Conservation (phyloP, 2,797 vertebrate genomes). For the Tadarida brasiliensis region DNA sequence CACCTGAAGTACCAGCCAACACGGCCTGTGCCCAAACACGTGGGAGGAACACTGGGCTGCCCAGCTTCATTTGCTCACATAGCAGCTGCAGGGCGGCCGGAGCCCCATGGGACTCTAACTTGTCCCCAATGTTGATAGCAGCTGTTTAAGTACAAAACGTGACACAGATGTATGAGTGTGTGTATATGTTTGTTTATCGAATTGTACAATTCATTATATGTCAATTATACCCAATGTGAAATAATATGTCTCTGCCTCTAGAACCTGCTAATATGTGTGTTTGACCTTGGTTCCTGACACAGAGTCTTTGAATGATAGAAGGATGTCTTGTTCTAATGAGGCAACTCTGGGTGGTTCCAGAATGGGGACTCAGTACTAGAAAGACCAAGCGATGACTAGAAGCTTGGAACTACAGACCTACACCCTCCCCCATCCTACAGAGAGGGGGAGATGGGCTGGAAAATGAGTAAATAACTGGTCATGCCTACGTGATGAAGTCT, state of each 20-base stretch:
- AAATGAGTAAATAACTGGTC: background rate
- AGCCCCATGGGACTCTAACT: background rate
- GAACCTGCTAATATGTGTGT: background rate
- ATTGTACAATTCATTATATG: rapidly evolving
- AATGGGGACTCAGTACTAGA: no score
- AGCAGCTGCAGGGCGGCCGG: conserved; percentile 80
- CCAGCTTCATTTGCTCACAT: conserved; percentile 76
- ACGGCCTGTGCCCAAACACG: conserved; percentile 69
- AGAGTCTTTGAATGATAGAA: background rate
- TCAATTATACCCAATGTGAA: no score
- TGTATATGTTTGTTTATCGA: rapidly evolving
- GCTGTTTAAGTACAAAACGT: rapidly evolving
- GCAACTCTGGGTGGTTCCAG: background rate
- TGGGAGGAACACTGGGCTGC: background rate
- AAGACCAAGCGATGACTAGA: background rate
- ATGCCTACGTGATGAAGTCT: background rate
- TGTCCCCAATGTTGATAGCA: background rate
- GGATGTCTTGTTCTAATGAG: background rate
- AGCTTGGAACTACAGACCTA: background rate
- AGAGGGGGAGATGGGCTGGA: background rate
- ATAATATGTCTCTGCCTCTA: background rate
- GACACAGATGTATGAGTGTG: no score
- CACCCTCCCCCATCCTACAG: background rate
- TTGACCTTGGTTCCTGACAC: no score
- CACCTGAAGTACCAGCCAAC: conserved; percentile 88